A percentile compares a stretch with the other conserved stretches of the same genome.
These are phyloP conservation scores for Temnothorax nylanderi DNA, from an alignment of 1,140 invertebrate genomes.

Conservation along the genomic window DNA sequence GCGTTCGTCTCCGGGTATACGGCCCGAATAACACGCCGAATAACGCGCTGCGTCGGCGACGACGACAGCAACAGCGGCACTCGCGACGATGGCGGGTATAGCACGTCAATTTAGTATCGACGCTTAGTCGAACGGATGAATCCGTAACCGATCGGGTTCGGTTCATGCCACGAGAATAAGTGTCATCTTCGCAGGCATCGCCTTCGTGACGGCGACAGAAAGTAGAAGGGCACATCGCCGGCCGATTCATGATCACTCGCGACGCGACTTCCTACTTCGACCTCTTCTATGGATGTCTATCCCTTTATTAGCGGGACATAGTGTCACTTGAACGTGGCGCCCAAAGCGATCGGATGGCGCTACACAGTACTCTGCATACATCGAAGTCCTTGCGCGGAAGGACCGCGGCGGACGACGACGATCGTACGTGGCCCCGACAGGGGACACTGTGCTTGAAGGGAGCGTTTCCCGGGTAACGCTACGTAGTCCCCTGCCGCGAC, in stretches of 20 bases:
- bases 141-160: background rate
- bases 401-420: conserved; percentile 16
- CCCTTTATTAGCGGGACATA: background rate
- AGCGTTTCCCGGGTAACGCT: conserved; percentile 63
- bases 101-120: conserved; percentile 19
- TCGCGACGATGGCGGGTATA: background rate
- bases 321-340: conserved; percentile 26
- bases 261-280: conserved; percentile 49
- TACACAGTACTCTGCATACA: conserved; percentile 46
- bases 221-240: conserved; percentile 47
- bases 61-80: background rate
- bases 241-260: conserved; percentile 59
- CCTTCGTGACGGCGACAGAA: conserved; percentile 23
- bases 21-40: background rate
- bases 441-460: conserved; percentile 25
- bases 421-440: conserved; percentile 17
- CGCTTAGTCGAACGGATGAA: conserved; percentile 1
- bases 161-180: background rate
- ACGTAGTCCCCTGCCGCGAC: conserved; percentile 19
- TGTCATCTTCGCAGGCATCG: conserved; percentile 37
- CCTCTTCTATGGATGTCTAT: background rate
- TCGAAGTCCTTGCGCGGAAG: background rate
- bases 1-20: background rate
- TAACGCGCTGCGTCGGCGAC: background rate
- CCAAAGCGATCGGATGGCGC: conserved; percentile 35